These are phyloP conservation scores for Drosophila diplacantha DNA, from an alignment of 2,888 invertebrate genomes.

Conservation along the genomic window DNA sequence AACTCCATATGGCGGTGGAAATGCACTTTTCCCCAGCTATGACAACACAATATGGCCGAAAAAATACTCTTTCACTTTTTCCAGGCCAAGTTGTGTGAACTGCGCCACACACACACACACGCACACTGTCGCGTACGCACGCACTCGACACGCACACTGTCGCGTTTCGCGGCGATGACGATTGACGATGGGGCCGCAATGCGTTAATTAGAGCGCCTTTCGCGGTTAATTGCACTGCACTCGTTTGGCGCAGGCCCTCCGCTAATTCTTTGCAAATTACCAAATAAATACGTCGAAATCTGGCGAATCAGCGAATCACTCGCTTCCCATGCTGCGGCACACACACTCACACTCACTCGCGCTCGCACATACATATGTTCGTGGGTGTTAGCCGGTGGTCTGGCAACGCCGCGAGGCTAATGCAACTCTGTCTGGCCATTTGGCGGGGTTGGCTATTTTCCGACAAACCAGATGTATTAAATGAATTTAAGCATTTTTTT, in stretches of 20 bases:
- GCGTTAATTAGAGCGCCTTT: constrained; percentile 14
- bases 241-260: constrained; percentile 18
- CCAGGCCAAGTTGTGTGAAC: constrained; percentile 42
- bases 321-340: constrained; percentile 68
- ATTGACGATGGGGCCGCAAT: constrained; percentile 12
- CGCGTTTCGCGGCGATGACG: constrained; percentile 35
- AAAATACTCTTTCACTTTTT: constrained; percentile 46
- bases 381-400: constrained; percentile 35
- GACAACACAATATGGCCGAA: constrained; percentile 66
- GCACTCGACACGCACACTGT: constrained; percentile 37
- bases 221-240: constrained; percentile 31
- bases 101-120: constrained; percentile 23
- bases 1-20: constrained; percentile 29
- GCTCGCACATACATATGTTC: constrained; percentile 35
- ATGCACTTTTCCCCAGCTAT: constrained; percentile 57
- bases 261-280: constrained; percentile 33
- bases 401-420: constrained; percentile 42
- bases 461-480: not conserved
- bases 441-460: constrained; percentile 1
- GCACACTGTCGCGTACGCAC: constrained; percentile 24
- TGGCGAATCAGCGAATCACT: constrained; percentile 43
- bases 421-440: constrained; percentile 43
- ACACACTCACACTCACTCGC: constrained; percentile 54
- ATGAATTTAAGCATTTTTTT: not conserved
- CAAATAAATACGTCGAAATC: constrained; percentile 51